Conservation (phyloP, 2,113 vertebrate species). For the Chamaea fasciata region DNA sequence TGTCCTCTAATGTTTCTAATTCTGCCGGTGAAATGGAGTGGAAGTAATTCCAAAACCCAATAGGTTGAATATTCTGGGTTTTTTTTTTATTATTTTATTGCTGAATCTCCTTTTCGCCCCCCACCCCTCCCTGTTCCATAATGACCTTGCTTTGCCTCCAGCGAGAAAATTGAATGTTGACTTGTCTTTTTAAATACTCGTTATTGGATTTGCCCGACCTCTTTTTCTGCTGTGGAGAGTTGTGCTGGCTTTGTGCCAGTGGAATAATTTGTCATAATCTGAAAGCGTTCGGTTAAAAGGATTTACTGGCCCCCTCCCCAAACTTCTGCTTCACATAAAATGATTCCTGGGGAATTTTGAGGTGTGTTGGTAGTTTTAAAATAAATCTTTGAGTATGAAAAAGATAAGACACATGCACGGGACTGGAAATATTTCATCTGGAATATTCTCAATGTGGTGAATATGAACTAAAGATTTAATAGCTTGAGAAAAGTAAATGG, state of each 20-base stretch:
- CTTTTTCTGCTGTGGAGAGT: slow-evolving; percentile 1
- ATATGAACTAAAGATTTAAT: background rate
- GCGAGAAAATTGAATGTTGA: slow-evolving; percentile 11
- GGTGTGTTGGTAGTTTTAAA: background rate
- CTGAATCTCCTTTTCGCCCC: background rate
- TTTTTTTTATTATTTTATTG: background rate
- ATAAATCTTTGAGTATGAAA: background rate
- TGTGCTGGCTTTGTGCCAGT: background rate
- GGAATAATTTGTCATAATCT: background rate
- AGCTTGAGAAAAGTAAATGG: background rate
- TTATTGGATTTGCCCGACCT: slow-evolving; percentile 39
- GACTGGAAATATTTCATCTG: background rate
- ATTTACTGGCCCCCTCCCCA: background rate
- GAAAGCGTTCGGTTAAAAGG: background rate
- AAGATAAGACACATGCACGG: background rate
- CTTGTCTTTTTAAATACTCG: slow-evolving; percentile 35
- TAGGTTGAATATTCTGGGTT: background rate
- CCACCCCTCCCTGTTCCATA: background rate
- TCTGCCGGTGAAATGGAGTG: slow-evolving; percentile 70
- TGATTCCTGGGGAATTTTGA: fast-evolving
- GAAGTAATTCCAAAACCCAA: slow-evolving; percentile 54
- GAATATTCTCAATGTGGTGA: background rate
- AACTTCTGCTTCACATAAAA: background rate
- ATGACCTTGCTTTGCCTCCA: slow-evolving; percentile 26
- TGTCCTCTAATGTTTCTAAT: slow-evolving; percentile 53